Evolutionary conservation across 2,797 vertebrate genomes (phyloP).

Genomic region (Pseudomugil tenellus): DNA sequence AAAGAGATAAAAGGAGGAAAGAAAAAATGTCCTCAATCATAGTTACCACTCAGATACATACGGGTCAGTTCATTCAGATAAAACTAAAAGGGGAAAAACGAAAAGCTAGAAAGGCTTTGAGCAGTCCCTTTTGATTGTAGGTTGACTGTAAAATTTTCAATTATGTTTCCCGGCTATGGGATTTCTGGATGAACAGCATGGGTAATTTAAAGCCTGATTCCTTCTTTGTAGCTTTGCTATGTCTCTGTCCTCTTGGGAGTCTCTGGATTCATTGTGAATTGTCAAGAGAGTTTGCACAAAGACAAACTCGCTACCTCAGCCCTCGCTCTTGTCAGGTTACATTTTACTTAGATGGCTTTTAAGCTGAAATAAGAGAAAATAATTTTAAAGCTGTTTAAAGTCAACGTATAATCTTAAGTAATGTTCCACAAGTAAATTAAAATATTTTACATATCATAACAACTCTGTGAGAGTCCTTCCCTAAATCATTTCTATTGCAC

Average conservation of each 20-base stretch:
- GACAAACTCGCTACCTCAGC: conserved; percentile 4
- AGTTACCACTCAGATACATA: neutral
- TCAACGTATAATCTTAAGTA: neutral
- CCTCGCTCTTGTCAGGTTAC: neutral
- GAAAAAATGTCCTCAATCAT: neutral
- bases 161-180: conserved; percentile 17
- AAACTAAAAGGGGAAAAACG: neutral
- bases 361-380: conserved; percentile 6
- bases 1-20: neutral
- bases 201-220: conserved; percentile 36
- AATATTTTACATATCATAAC: too few relatives aligned
- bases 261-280: conserved; percentile 22
- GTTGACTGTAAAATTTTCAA: conserved; percentile 37
- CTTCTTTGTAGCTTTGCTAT: conserved; percentile 19
- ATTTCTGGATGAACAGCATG: conserved; percentile 33
- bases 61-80: neutral
- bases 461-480: conserved; percentile 3
- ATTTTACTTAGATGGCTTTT: conserved; percentile 11
- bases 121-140: conserved; percentile 12
- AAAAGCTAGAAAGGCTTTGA: neutral
- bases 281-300: conserved; percentile 9
- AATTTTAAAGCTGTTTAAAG: too few relatives aligned
- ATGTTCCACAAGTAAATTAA: neutral
- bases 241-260: neutral
- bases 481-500: neutral